Percentiles rank a stretch among this genome's conserved stretches.
Evolutionary conservation across 64 coral and sea anemone genomes (phyloP).

Genomic region (Platygyra sinensis): DNA sequence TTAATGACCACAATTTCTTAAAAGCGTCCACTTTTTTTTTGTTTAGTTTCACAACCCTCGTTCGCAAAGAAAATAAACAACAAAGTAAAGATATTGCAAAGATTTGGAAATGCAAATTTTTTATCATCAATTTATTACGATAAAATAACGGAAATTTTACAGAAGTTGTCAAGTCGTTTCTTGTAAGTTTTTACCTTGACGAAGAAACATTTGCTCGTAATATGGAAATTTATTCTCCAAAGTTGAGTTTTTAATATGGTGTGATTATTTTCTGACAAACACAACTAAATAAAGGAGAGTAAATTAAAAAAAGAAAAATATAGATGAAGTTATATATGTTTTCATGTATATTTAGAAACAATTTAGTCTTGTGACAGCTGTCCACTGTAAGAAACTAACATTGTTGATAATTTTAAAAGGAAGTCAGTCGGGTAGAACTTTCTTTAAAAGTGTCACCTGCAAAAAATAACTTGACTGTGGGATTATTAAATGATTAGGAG

Average conservation of each 20-base stretch:
- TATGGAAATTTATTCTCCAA: not conserved
- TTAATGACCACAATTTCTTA: not conserved
- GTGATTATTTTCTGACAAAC: not conserved
- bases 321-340: not conserved
- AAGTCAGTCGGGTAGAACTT: not conserved
- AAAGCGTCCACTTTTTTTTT: not conserved
- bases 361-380: not conserved
- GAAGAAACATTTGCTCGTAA: too few relatives aligned
- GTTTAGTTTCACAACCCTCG: not conserved
- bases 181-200: not conserved
- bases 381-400: not conserved
- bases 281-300: not conserved
- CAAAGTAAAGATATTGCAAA: not conserved
- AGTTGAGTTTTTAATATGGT: constrained; percentile 13
- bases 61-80: not conserved
- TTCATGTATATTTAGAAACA: not conserved
- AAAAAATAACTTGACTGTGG: not conserved
- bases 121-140: not conserved
- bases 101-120: not conserved
- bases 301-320: not conserved
- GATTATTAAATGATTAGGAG: constrained; percentile 16
- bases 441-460: constrained; percentile 11
- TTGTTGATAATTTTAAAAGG: constrained; percentile 13
- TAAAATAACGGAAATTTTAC: not conserved
- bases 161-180: not conserved